Base-by-base conservation (phyloP, 2,797 vertebrate species). In the Cyprinodon diabolis region DNA sequence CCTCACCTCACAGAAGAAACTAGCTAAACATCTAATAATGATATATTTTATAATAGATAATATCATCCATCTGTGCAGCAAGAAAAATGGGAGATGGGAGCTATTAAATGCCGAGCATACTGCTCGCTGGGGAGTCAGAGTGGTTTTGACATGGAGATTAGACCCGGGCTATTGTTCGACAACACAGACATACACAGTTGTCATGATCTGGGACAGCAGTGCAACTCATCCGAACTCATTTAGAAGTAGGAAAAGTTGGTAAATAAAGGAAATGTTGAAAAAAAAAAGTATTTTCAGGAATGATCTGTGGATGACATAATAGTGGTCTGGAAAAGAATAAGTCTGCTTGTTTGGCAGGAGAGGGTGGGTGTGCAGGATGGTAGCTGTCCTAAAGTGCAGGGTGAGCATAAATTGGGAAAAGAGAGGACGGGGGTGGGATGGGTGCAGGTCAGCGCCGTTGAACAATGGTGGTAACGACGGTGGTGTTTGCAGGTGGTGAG, bases 91-190 rank as follows among this genome's bases (percentile, higher is more conserved):
- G 40, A 43, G 96, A 15, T 1, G 4, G 35, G 5, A 96, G 96
- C 96, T 96, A 96, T 97, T 97, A 99, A 98, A 98, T 94, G 96
- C 97, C 97, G 91, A 97, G 96, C 95, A 95, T 96, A 94, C 96
- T 96, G 95, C 96, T 97, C 96, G 94, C 96, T 96, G 96, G 96
- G 96, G 97, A 97, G 96, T 96, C 96, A 96, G 96, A 97, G 96
- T 95, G 96, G 97, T 97, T 98, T 98, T 98, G 98, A 98, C 98
- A 98, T 98, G 97, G 97, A 99, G 97, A 99, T 99, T 98, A 99
- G 96, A 95, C 95, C 93, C 94, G 95, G 94, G 96, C 94, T 95
- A 97, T 98, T 98, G 97, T 98, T 96, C 95, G 91, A 95, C 96
- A 95, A 96, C 96, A 96, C 97, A 97, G 95, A 96, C 94, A 72